Percentiles rank a stretch among this genome's conserved stretches.
Evolutionary conservation across 2,797 vertebrate genomes (phyloP).

Genomic region (Myotis planiceps): DNA sequence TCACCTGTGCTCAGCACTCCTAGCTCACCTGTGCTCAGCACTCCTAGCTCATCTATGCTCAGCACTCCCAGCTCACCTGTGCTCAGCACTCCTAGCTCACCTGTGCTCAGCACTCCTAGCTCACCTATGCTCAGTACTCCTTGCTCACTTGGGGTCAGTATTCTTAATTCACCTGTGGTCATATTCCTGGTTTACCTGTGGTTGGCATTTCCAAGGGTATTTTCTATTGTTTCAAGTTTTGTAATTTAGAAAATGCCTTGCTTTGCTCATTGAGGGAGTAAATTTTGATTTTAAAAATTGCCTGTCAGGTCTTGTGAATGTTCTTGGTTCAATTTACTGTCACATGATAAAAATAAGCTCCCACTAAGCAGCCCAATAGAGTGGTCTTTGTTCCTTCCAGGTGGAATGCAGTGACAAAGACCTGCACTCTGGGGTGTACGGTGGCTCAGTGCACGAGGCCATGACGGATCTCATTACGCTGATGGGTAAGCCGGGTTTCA

Average conservation of each 20-base stretch:
- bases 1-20: background rate
- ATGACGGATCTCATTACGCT: slow-evolving; percentile 96
- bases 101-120: too few species aligned
- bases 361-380: background rate
- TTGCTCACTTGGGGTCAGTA: too few species aligned
- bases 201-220: background rate
- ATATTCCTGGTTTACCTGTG: background rate
- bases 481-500: slow-evolving; percentile 89
- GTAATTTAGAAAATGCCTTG: background rate
- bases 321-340: background rate
- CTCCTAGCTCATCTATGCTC: background rate
- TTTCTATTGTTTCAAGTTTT: background rate
- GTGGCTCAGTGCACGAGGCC: slow-evolving; percentile 96
- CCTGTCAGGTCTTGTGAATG: background rate
- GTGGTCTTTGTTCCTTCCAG: slow-evolving; percentile 82
- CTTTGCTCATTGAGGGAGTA: background rate
- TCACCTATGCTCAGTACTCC: too few species aligned
- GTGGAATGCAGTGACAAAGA: slow-evolving; percentile 92
- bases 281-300: background rate
- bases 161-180: background rate
- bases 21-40: accelerated
- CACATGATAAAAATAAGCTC: background rate
- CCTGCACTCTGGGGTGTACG: slow-evolving; percentile 97
- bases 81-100: background rate
- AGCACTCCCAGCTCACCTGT: accelerated